Base-by-base conservation (phyloP, 2,888 invertebrate species). In the Brachylomia viminalis region DNA sequence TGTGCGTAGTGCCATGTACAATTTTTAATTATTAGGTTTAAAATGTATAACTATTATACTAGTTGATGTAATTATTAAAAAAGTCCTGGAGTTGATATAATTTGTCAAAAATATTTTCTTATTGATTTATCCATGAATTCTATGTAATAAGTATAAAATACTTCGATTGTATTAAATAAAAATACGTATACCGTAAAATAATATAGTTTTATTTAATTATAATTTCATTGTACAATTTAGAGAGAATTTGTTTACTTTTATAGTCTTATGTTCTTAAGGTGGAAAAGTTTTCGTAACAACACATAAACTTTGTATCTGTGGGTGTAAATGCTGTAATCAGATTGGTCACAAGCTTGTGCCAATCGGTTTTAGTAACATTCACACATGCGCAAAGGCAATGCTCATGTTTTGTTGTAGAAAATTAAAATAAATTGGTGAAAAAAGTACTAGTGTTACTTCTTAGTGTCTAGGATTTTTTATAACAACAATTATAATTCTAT, bases 101-200 rank as follows among this genome's bases (percentile, higher is more conserved):
- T 58, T 84, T 74, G 20, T 61, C 59, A 56, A 73, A 81, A 84
- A 75, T 64, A 70, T 79, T 70, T 80, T 78, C n/a, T 64, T 49
- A 61, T 17, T 62, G 15, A 52, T 65, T 74, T 87, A 75, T 80
- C 23, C 79, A 56, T 75, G 64, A 78, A 77, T 88, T 84, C 17
- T 81, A 86, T 83, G 72, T 84, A 82, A 72, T 88, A 86, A 87
- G 88, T 80, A 84, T 86, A 87, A 88, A 77, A 82, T 89, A 88
- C 83, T 80, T 80, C 72, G 68, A 82, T 77, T 79, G 65, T 82
- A 88, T 84, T 65, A 79, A 91, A 91, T 90, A 89, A 90, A 92
- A 83, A 86, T 87, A 87, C 89, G 54, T 89, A 83, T 86, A 89
- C 82, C 72, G n/a, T 52, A 66, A 59, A 85, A 56, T 38, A 38